Base-by-base conservation (phyloP, 2,888 invertebrate genomes). In the Hirudinaria manillensis region DNA sequence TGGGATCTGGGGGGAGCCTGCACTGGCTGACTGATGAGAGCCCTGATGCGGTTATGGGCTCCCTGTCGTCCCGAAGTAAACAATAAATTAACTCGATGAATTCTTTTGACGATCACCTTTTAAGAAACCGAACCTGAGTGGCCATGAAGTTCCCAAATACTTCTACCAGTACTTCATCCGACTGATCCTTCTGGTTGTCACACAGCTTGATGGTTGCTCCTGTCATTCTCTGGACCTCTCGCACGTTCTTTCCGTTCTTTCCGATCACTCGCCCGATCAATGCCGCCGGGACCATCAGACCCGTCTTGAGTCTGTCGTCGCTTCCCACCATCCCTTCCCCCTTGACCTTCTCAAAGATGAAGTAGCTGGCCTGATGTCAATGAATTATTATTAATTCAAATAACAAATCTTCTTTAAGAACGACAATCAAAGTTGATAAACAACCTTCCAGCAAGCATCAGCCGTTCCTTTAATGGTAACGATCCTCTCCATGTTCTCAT, bases 261-360 rank as follows among this genome's bases (percentile, higher is more conserved):
- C 98, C 98, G 84, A 98, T 98, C 82, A 98, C 97, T 81, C 97
- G 91, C 29, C 98, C 98, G 79, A 98, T 93, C 87, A 92, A 92
- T 75, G 90, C 89, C 79, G 91, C 91, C 29, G 94, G 93, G 78
- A 94, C 93, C 87, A 89, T 89, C 79, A 98, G 92, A 87, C 97
- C 96, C 65, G 95, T 92, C 0, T 94, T 93, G 82, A 98, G 89
- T 84, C 94, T 90, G 55, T 96, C 94, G 86, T 96, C 94, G 72
- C 85, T 84, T 70, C 82, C 82, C 67, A 83, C 80, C 72, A 82
- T 81, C 68, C 82, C 83, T 76, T 84, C 84, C 84, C 95, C 94
- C 81, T 95, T 90, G 91, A 98, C 93, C 86, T 97, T 96, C 85
- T 96, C 95, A 85, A 94, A 97, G 84, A 98, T 94, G 88, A 94